Base-by-base conservation (phyloP, 2,888 invertebrate species). In the Chalcis sispes region DNA sequence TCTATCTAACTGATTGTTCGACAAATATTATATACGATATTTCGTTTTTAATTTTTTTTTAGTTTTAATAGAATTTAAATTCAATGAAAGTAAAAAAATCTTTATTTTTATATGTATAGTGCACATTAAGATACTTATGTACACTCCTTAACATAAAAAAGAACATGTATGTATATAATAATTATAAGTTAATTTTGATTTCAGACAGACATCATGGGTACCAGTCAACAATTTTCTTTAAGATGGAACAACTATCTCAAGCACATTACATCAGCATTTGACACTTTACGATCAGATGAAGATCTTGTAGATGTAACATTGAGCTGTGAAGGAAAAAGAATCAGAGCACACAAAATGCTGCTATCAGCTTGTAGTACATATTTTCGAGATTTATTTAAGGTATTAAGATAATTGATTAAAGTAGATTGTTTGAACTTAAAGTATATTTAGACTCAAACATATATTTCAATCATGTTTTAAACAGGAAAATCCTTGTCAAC, bases 171-270 rank as follows among this genome's bases (percentile, higher is more conserved):
- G n/a, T 29, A 23, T 20, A 23, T 75, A 61, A 66, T 56, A 50
- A 66, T n/a, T n/a, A n/a, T n/a, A n/a, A n/a, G n/a, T n/a, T n/a
- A n/a, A n/a, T 79, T 62, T 59, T 5, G 40, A 18, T 65, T 64
- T 1, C 32, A 75, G 69, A 18, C 67, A 84, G 82, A 71, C 85
- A 86, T 81, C 72, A 91, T 91, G 91, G 90, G 90, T 82, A 89
- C 92, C 89, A 92, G 93, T 87, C 94, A 95, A 87, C 95, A 95
- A 86, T 96, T 95, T 89, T 95, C 95, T 80, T 90, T 96, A 82
- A 93, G 95, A 81, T 96, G 96, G 96, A 95, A 95, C 89, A 95
- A 95, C 89, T 95, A 96, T 88, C 92, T 94, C 86, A 92, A 92
- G 84, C 94, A 94, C 92, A 93, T 96, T 84, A 94, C 94, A 79